Base-by-base conservation (phyloP, 2,797 vertebrate genomes). In the Coregonus ussuriensis region DNA sequence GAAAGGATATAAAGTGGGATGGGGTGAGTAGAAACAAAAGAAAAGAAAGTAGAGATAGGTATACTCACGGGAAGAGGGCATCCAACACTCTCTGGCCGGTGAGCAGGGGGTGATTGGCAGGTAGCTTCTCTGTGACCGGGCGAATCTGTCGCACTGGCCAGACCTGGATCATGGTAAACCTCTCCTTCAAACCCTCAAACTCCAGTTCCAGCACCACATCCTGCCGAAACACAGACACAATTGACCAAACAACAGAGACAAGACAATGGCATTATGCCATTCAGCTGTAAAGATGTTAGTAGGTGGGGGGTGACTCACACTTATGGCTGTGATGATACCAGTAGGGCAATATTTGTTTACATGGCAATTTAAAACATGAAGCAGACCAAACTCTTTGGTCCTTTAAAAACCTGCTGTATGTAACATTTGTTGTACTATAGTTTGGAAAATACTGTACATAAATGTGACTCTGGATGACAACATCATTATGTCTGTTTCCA, bases 171-270 rank as follows among this genome's bases (percentile, higher is more conserved):
- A 99, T 99, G n/a, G 93, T 97, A 87, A 98, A 98, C 91, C 99
- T 99, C 84, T 99, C 98, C 87, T 98, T 99, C 72, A 98, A 80
- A 0, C 97, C 95, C 90, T 99, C 98, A 90, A 99, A 99, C 81
- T 99, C 98, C 62, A 99, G 94, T 88, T 99, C 98, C 81, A 99
- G 88, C 75, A 99, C 97, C 71, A 99, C 96, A 88, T 99, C 98
- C 98, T 99, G 76, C 70, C 25, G n/a, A 21, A 66, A 16, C 1
- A 73, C 16, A 59, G 2, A 2, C 16, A 15, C 3, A 5, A 15
- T 35, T 31, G 3, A 47, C 41, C 41, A 47, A 47, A 47, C 41
- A 47, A 47, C 9, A 47, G 41, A 47, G 41, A 47, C 41, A 47
- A 47, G 41, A 11, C 9, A 47, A 47, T 47, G 41, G 41, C 31